Conservation (phyloP, 2,113 vertebrate genomes). For the Dicerorhinus sumatrensis region DNA sequence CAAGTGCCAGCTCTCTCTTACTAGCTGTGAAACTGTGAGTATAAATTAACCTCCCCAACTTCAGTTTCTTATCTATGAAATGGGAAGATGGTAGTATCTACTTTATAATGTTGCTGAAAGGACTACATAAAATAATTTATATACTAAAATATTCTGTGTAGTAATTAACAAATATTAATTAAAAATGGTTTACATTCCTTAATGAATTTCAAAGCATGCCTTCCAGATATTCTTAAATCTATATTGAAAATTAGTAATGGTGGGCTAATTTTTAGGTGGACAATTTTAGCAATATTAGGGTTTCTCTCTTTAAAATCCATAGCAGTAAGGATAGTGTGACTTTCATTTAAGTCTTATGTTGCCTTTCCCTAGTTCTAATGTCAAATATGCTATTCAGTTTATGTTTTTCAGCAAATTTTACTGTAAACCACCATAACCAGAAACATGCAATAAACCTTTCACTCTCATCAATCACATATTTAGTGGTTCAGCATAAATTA, state of each 20-base stretch:
- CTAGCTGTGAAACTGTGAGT: not conserved
- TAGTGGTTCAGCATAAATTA: slow-evolving; percentile 27
- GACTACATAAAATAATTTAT: slow-evolving; percentile 13
- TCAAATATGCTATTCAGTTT: not conserved
- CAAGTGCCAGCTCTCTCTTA: not conserved
- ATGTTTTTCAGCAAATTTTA: slow-evolving; percentile 34
- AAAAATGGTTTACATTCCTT: not conserved
- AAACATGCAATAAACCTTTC: not conserved
- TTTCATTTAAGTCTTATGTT: not conserved
- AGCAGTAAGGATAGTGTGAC: not conserved
- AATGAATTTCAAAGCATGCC: slow-evolving; percentile 23
- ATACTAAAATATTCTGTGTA: not conserved
- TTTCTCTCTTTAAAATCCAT: not conserved
- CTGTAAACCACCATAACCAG: not conserved
- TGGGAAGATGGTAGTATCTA: not conserved
- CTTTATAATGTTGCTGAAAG: not conserved
- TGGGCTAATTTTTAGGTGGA: not conserved
- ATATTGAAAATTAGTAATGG: not conserved
- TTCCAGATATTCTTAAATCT: slow-evolving; percentile 27
- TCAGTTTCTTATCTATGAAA: not conserved
- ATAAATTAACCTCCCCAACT: not conserved
- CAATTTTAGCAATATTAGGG: not conserved
- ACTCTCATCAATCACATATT: not conserved
- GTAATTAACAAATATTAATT: not conserved
- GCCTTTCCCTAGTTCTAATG: not conserved